Evolutionary conservation across 2,113 vertebrate genomes (phyloP).

Genomic region (Brevimyrus niger): DNA sequence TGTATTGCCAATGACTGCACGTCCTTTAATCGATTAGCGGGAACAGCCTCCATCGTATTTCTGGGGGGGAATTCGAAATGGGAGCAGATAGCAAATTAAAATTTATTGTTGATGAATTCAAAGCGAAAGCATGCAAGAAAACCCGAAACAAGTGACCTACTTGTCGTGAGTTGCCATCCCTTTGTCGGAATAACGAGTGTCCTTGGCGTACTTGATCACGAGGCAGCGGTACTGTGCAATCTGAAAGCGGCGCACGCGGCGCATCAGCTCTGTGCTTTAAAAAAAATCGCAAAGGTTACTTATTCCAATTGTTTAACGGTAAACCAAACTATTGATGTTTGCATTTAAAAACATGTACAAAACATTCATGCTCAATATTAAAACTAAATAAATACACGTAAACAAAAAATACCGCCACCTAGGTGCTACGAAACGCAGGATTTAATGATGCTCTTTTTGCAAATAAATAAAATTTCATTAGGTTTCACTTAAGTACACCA

Average conservation of each 20-base stretch:
- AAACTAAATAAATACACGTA: conserved; percentile 61
- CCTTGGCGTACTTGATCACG: conserved; percentile 86
- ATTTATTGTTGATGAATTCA: background rate
- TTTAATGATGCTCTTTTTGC: background rate
- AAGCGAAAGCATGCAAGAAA: background rate
- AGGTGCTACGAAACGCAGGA: conserved; percentile 65
- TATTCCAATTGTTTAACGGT: conserved; percentile 5
- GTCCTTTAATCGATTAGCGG: conserved; percentile 68
- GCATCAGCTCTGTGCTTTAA: conserved; percentile 85
- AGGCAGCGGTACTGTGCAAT: conserved; percentile 85
- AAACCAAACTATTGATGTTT: conserved; percentile 73
- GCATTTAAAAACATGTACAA: conserved; percentile 68
- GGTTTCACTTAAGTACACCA: background rate
- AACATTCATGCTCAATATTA: background rate
- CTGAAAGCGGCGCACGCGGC: conserved; percentile 83
- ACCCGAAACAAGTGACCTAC: conserved; percentile 48
- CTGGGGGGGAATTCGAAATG: conserved; percentile 41
- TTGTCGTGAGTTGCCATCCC: conserved; percentile 82
- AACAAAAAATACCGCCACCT: conserved; percentile 63
- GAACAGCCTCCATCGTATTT: conserved; percentile 78
- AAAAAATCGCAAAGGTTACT: conserved; percentile 54
- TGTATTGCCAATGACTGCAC: conserved; percentile 53
- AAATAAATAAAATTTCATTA: background rate
- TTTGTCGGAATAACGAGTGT: conserved; percentile 69
- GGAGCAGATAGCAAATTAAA: background rate